Evolutionary conservation across 2,113 vertebrate species (phyloP).

Genomic region (Melanocharis versteri): DNA sequence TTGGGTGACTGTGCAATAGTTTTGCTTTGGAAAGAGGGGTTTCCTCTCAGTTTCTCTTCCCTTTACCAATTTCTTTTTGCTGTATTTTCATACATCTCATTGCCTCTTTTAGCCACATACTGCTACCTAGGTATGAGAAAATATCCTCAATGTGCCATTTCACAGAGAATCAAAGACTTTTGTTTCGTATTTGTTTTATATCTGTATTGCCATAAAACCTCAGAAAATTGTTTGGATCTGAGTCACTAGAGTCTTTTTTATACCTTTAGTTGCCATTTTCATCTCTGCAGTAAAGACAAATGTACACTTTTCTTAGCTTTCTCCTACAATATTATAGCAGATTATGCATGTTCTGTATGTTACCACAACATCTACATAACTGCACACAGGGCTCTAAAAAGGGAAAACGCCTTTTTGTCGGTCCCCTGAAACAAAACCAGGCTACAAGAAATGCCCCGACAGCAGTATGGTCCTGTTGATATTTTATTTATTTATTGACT

Average conservation of each 20-base stretch:
- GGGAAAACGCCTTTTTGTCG: not conserved
- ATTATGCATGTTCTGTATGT: not conserved
- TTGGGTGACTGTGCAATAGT: not conserved
- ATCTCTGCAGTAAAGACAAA: not conserved
- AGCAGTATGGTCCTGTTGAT: not conserved
- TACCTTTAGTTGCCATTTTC: not conserved
- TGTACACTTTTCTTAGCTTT: not conserved
- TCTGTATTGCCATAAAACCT: not conserved
- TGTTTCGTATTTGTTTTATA: not conserved
- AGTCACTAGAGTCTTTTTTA: not conserved
- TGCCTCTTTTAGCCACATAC: not conserved
- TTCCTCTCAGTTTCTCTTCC: not conserved
- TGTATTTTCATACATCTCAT: not conserved
- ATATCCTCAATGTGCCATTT: not conserved
- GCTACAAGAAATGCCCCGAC: not conserved
- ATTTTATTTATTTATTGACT: not conserved
- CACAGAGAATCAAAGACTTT: not conserved
- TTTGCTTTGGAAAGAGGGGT: not conserved
- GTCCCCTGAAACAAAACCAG: not conserved
- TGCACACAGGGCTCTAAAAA: not conserved
- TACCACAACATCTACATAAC: not conserved
- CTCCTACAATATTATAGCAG: not conserved
- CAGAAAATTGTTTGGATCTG: not conserved
- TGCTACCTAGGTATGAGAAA: not conserved
- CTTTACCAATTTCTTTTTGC: not conserved